Conservation (phyloP, 2,797 vertebrate species). For the Pogoniulus pusillus region DNA sequence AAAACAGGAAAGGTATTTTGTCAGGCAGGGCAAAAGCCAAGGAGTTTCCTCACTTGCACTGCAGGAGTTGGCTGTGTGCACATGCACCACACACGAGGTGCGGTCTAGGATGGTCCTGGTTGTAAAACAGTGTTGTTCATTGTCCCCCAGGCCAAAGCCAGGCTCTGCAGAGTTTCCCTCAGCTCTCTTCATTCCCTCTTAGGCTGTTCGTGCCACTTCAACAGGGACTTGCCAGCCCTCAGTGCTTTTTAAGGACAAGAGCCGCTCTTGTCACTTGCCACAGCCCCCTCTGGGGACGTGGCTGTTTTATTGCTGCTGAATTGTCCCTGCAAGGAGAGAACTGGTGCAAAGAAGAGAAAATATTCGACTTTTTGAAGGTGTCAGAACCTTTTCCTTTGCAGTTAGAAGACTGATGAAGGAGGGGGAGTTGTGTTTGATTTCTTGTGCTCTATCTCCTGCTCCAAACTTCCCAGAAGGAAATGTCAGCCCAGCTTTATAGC, state of each 20-base stretch:
- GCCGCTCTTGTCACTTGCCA: background rate
- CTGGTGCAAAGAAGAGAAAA: background rate
- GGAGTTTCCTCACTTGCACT: background rate
- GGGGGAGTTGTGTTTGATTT: background rate
- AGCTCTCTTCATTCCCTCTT: background rate
- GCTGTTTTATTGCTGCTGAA: background rate
- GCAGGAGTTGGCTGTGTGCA: background rate
- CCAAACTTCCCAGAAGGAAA: background rate
- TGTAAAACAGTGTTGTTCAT: background rate
- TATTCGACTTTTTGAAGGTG: background rate
- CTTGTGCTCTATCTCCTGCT: background rate
- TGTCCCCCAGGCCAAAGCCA: background rate
- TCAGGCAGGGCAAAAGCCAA: background rate
- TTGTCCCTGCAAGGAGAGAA: background rate
- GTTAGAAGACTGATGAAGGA: background rate
- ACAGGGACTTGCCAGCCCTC: background rate
- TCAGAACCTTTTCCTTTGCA: background rate
- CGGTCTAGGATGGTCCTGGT: background rate
- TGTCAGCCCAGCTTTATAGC: background rate
- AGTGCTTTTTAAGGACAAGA: background rate
- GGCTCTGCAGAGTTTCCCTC: background rate
- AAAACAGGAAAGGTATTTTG: background rate
- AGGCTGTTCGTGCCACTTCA: background rate
- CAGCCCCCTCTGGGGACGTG: background rate
- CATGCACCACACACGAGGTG: background rate